A percentile compares a stretch with the other conserved stretches of the same genome.
These are phyloP conservation scores for Pseudorhiza aurosa DNA, from an alignment of 30 jellyfish, hydroid and myxozoan species.

Conservation along the genomic window DNA sequence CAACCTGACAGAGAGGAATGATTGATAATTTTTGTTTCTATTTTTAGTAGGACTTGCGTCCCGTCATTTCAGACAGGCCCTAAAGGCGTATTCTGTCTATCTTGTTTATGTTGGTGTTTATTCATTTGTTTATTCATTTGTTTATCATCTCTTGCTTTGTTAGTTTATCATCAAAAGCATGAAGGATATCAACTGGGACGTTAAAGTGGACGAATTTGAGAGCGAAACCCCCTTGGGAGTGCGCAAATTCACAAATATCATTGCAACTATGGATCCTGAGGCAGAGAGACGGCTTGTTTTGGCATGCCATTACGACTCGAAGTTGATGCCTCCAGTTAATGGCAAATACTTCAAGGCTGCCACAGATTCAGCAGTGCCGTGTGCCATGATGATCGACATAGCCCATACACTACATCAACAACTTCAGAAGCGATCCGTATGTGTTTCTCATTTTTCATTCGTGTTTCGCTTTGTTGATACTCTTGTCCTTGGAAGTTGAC, in stretches of 20 bases:
- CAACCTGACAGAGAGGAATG: too few species aligned
- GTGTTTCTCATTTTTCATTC: neutral
- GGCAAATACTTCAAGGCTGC: constrained; percentile 96
- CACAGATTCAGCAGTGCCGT: constrained; percentile 98
- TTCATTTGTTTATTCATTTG: neutral
- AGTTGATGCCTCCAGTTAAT: constrained; percentile 72
- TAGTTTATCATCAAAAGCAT: constrained; percentile 85
- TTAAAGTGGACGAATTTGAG: constrained; percentile 79
- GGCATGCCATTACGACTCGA: constrained; percentile 97
- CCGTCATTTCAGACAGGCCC: too few species aligned
- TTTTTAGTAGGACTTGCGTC: too few species aligned
- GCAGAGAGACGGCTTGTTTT: constrained; percentile 89
- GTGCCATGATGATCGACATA: constrained; percentile 96
- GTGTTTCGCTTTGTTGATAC: neutral
- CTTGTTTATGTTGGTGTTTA: neutral
- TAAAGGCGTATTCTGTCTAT: too few species aligned
- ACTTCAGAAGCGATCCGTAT: constrained; percentile 32
- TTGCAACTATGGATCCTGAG: constrained; percentile 90
- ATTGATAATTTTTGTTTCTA: too few species aligned
- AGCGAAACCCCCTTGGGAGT: constrained; percentile 80
- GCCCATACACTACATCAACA: constrained; percentile 69
- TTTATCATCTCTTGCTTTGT: neutral
- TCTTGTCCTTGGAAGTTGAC: too few species aligned
- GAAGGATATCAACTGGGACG: constrained; percentile 90
- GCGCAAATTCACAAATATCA: constrained; percentile 81